Evolutionary conservation across 2,113 vertebrate species (phyloP).

Genomic region (Columbina picui): DNA sequence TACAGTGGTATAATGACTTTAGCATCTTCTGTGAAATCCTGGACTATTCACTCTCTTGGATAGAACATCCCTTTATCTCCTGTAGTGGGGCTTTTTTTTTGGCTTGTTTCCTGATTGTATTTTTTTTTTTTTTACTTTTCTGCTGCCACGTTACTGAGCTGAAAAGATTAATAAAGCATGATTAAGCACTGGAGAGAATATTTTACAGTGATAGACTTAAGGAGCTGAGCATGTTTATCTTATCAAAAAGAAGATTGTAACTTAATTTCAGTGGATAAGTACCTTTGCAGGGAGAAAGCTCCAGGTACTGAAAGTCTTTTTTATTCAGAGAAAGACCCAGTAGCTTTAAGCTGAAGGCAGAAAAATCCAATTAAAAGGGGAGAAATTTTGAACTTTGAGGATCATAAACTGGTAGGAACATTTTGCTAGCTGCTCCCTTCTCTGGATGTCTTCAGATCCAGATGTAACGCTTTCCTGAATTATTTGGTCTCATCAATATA

Average conservation of each 20-base stretch:
- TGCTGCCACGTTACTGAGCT: background rate
- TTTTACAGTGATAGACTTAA: background rate
- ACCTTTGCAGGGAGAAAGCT: background rate
- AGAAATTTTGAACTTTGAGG: background rate
- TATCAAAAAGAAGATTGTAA: slow-evolving; percentile 21
- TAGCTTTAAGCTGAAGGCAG: background rate
- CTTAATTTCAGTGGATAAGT: slow-evolving; percentile 29
- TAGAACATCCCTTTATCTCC: background rate
- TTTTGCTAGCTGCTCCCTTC: fast-evolving
- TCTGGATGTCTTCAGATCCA: background rate
- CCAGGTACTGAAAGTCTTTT: background rate
- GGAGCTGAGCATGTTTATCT: slow-evolving; percentile 34
- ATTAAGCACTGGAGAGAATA: slow-evolving; percentile 5
- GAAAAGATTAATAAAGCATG: slow-evolving; percentile 31
- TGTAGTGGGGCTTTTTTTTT: background rate
- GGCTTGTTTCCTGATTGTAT: background rate
- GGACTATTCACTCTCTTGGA: background rate
- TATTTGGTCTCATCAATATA: fast-evolving
- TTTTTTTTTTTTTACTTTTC: background rate
- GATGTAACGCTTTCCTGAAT: fast-evolving
- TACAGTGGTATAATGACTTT: fast-evolving
- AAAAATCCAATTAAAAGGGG: slow-evolving; percentile 3
- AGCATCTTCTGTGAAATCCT: background rate
- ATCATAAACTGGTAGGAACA: background rate
- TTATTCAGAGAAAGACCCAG: background rate